Percentiles rank a stretch among this genome's conserved stretches.
Conservation (phyloP, 2,797 vertebrate species). For the Taeniopygia guttata region DNA sequence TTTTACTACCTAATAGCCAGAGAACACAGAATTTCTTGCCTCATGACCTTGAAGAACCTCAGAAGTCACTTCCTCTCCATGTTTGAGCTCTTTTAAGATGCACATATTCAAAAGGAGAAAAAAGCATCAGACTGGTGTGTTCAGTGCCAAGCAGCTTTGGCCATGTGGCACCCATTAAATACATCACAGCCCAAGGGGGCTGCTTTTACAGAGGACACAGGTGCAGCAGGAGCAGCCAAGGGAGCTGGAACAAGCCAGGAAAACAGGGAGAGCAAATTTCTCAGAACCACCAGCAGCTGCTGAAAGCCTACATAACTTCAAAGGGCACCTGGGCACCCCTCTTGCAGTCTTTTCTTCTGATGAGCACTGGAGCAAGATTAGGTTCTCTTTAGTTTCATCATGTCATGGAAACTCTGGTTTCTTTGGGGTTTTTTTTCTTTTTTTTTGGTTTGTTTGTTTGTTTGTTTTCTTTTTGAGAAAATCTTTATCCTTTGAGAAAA, state of each 20-base stretch:
- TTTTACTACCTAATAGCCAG: background rate
- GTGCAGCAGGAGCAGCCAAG: background rate
- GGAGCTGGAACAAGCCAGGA: background rate
- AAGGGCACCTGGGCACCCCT: background rate
- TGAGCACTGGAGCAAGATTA: background rate
- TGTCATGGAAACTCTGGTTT: background rate
- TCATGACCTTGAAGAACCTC: background rate
- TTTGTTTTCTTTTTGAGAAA: background rate
- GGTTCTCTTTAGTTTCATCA: background rate
- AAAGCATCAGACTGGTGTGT: background rate
- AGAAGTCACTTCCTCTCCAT: background rate
- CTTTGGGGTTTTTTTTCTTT: background rate
- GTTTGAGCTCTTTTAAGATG: background rate
- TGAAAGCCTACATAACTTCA: background rate
- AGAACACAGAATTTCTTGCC: background rate
- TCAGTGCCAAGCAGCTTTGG: background rate
- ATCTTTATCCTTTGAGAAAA: background rate
- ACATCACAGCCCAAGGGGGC: background rate
- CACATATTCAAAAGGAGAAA: background rate
- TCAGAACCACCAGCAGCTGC: background rate
- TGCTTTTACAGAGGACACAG: background rate
- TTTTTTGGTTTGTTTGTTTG: background rate
- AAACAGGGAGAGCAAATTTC: background rate
- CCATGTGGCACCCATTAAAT: background rate
- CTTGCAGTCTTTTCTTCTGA: background rate